Evolutionary conservation across 2,888 invertebrate species (phyloP).

Genomic region (Brachyopa scutellaris): DNA sequence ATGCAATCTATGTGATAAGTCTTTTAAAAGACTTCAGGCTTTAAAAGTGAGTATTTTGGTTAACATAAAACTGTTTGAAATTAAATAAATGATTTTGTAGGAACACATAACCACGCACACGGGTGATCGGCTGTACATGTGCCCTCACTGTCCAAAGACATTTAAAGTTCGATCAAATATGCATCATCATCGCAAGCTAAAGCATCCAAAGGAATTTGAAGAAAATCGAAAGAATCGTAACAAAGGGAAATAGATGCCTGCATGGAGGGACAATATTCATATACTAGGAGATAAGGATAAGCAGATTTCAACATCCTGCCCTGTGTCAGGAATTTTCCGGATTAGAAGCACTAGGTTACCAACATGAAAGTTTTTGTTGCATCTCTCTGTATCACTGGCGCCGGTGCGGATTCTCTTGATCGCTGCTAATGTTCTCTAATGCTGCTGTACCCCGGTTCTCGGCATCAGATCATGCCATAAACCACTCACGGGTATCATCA

Average conservation of each 20-base stretch:
- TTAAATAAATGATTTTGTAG: constrained; percentile 24
- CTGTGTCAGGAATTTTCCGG: no score
- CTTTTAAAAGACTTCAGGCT: constrained; percentile 45
- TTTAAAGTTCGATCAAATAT: constrained; percentile 76
- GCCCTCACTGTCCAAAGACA: constrained; percentile 76
- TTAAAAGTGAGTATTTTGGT: constrained; percentile 26
- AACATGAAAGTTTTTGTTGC: no score
- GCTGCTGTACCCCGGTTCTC: no score
- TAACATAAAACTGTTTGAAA: background rate
- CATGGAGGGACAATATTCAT: no score
- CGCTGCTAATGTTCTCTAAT: no score
- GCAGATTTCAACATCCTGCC: no score
- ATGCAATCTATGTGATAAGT: constrained; percentile 47
- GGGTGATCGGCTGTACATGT: constrained; percentile 75
- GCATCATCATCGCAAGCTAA: constrained; percentile 76
- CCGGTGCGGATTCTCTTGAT: no score
- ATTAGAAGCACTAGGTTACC: no score
- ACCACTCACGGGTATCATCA: no score
- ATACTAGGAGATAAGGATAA: no score
- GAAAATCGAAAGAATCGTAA: constrained; percentile 69
- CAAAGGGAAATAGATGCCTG: background rate
- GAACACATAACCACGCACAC: constrained; percentile 77
- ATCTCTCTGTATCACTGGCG: no score
- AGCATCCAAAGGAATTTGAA: constrained; percentile 75
- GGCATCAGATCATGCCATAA: no score